Evolutionary conservation across 2,113 vertebrate species (phyloP), one percentile per base, ranked within the genome.

Genomic region (Thomomys bottae): DNA sequence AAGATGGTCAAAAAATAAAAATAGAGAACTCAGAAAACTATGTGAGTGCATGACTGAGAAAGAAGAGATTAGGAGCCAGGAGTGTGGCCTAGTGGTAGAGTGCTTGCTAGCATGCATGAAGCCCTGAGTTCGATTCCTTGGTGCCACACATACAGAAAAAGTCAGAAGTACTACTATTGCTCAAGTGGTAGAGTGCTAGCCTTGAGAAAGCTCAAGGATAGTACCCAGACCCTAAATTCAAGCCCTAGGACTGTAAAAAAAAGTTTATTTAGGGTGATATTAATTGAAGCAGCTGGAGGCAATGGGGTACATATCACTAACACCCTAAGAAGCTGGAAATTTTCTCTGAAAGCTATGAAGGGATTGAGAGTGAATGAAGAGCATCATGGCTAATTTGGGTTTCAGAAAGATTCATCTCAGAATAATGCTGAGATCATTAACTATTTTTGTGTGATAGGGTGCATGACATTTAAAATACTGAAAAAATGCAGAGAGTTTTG

Each of bases 221-320:
- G n/a, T n/a, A n/a, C n/a, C n/a, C n/a, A n/a, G n/a, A n/a, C n/a
- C n/a, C n/a, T n/a, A n/a, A n/a, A n/a, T n/a, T n/a, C n/a, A n/a
- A n/a, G n/a, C n/a, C n/a, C n/a, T n/a, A n/a, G n/a, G n/a, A n/a
- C n/a, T n/a, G n/a, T n/a, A n/a, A n/a, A n/a, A n/a, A n/a, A n/a
- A n/a, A n/a, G 1, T n/a, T 70, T 17, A 28, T 0, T 0, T 26
- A 21, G 17, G 17, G 15, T 45, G 10, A 32, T 21, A 6, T 45
- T 4, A 17, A 17, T 32, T 75, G 54, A 45, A 45, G 36, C 34
- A 11, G 32, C 6, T 11, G 17, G 59, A 80, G 45, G 12, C 34
- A 38, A 26, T 23, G 6, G 32, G 18, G 12, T 24, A 15, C 18
- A 9, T 32, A n/a, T n/a, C 49, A 68, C n/a, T 11, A 80, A 70